A percentile compares a stretch with the other conserved stretches of the same genome.
Conservation (phyloP, 1,140 invertebrate species). For the Drosophila elegans region DNA sequence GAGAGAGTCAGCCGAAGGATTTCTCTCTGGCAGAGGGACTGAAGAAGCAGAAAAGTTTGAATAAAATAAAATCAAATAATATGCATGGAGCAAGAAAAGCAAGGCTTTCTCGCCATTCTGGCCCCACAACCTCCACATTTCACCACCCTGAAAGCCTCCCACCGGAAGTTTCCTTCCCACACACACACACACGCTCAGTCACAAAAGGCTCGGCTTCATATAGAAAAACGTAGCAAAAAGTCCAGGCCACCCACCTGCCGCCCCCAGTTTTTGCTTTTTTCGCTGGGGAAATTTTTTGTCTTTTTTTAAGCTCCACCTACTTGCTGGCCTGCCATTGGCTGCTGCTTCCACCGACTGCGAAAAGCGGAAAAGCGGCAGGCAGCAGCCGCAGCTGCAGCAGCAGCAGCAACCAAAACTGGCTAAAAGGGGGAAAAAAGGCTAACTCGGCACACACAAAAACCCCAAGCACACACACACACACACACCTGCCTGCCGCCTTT, state of each 20-base stretch:
- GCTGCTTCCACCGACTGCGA: slow-evolving; percentile 53
- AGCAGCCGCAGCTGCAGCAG: slow-evolving; percentile 45
- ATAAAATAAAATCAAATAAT: slow-evolving; percentile 82
- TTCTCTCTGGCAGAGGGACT: slow-evolving; percentile 35
- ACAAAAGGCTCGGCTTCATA: slow-evolving; percentile 45
- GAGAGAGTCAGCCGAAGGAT: slow-evolving; percentile 18
- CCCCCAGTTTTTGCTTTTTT: slow-evolving; percentile 59
- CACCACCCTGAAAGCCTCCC: slow-evolving; percentile 1
- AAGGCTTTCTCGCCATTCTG: slow-evolving; percentile 30
- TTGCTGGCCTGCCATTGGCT: slow-evolving; percentile 78
- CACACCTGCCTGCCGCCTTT: slow-evolving; percentile 56
- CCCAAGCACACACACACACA: slow-evolving; percentile 12
- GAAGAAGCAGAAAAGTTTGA: slow-evolving; percentile 53
- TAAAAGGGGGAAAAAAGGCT: slow-evolving; percentile 80
- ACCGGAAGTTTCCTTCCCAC: slow-evolving; percentile 7
- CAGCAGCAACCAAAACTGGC: slow-evolving; percentile 57
- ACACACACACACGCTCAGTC: slow-evolving; percentile 1
- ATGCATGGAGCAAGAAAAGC: slow-evolving; percentile 69
- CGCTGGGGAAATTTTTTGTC: slow-evolving; percentile 78
- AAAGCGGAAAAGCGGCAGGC: slow-evolving; percentile 40
- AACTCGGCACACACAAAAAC: slow-evolving; percentile 71
- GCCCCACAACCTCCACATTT: slow-evolving; percentile 1
- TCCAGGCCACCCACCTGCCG: slow-evolving; percentile 42
- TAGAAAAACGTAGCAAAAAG: slow-evolving; percentile 83
- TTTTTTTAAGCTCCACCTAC: slow-evolving; percentile 84